Evolutionary conservation across 35 echinoderm and acorn worm genomes (phyloP).

Genomic region (Nesometra sesokonis): DNA sequence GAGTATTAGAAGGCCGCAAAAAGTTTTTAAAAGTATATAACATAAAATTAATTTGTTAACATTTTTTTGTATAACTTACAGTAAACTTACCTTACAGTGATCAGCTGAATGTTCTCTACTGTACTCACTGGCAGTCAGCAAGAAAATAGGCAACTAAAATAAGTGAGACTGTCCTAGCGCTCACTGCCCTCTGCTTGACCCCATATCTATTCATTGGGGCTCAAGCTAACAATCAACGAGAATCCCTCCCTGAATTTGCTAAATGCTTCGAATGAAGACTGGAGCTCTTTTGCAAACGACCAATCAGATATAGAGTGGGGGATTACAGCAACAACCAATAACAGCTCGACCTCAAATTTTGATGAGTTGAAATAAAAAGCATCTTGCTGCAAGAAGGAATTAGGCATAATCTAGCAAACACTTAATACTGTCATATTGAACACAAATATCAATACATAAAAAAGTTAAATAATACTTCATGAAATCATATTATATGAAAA

Average conservation of each 20-base stretch:
- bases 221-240: not conserved
- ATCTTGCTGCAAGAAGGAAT: not conserved
- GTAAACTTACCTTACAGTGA: no score
- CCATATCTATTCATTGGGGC: not conserved
- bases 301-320: not conserved
- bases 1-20: no score
- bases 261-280: not conserved
- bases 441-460: not conserved
- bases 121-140: not conserved
- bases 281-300: not conserved
- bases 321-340: not conserved
- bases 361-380: not conserved
- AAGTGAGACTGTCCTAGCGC: not conserved
- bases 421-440: not conserved
- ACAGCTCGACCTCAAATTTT: not conserved
- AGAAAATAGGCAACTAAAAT: not conserved
- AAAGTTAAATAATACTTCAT: no score
- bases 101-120: no score
- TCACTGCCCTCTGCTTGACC: not conserved
- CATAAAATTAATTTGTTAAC: no score
- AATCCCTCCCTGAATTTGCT: not conserved
- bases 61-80: no score
- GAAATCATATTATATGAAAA: no score
- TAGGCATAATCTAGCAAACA: not conserved
- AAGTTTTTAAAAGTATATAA: no score